Evolutionary conservation across 1,140 invertebrate genomes (phyloP), one percentile per base, ranked within the genome.

Genomic region (Micrasema minimum): DNA sequence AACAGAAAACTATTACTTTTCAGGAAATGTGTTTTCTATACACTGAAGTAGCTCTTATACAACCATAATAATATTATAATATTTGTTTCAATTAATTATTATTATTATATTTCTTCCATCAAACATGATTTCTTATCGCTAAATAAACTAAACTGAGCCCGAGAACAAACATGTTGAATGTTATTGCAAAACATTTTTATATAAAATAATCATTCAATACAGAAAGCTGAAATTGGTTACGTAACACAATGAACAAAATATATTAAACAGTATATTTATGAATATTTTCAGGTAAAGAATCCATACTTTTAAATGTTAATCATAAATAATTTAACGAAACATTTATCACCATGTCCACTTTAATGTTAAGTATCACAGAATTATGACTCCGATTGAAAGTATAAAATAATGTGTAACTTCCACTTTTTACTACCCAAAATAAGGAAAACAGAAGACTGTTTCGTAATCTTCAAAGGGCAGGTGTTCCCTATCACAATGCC

Each of bases 401-500:
- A 64, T 37, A n/a, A 7, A 22, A 43, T 62, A 45, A 62, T 23
- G 41, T 41, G 23, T 41, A 14, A 50, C 10, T 18, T 51, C 12
- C 65, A 50, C 46, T 31, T 45, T 35, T 64, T 4, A 61, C 14
- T 62, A 20, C 14, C 48, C 16, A 4, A 43, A 43, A 38, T 23
- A 43, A 22, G 61, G 2, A 61, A 61, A 37, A 64, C 16, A 18
- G 16, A 64, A n/a, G 11, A 57, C 4, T 57, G 2, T n/a, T 14
- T 53, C 26, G 14, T 37, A n/a, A 14, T 1, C 7, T 26, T 20
- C 22, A 26, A 31, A 55, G 23, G 22, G 51, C 22, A n/a, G 23
- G 61, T 46, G 6, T 45, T 26, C 46, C 50, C 67, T 78, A 82
- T 90, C 86, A 91, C 81, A 91, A 88, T 41, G 91, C 88, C 22